Evolutionary conservation across 2,888 invertebrate species (phyloP).

Genomic region (Caenorhabditis sp.): DNA sequence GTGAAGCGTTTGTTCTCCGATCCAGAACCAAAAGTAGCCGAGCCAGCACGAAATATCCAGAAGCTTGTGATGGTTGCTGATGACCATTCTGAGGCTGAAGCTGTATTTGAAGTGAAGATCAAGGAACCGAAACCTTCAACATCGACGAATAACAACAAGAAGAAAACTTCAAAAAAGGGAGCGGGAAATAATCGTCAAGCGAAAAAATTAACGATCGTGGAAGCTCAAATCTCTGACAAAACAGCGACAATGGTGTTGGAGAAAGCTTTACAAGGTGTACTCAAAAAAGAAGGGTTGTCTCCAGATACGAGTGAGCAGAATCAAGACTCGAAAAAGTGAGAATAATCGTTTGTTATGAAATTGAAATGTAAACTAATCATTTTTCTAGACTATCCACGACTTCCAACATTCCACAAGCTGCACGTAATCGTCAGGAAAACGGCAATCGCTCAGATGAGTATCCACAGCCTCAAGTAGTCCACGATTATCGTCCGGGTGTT

Average conservation of each 20-base stretch:
- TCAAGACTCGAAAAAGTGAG: too few relatives aligned
- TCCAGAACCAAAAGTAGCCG: background rate
- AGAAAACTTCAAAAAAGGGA: too few relatives aligned
- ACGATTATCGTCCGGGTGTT: background rate
- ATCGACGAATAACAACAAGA: background rate
- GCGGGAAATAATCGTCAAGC: background rate
- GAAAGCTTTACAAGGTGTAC: too few relatives aligned
- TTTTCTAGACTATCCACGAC: too few relatives aligned
- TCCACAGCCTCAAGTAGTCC: background rate
- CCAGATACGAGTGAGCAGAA: too few relatives aligned
- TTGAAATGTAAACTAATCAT: too few relatives aligned
- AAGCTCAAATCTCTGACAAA: background rate
- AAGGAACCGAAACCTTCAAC: background rate
- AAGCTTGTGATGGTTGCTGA: constrained; percentile 3
- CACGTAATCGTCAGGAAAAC: too few relatives aligned
- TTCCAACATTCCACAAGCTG: too few relatives aligned
- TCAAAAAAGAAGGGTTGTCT: too few relatives aligned
- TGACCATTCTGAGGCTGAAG: constrained; percentile 4
- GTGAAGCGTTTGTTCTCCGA: background rate
- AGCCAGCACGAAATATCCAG: too few relatives aligned
- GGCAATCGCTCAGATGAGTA: background rate
- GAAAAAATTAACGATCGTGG: background rate
- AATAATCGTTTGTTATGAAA: too few relatives aligned
- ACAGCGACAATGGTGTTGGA: too few relatives aligned
- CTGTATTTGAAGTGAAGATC: constrained; percentile 1